These are phyloP conservation scores for Polypedilum pembai DNA, from an alignment of 1,140 invertebrate genomes.

Conservation along the genomic window DNA sequence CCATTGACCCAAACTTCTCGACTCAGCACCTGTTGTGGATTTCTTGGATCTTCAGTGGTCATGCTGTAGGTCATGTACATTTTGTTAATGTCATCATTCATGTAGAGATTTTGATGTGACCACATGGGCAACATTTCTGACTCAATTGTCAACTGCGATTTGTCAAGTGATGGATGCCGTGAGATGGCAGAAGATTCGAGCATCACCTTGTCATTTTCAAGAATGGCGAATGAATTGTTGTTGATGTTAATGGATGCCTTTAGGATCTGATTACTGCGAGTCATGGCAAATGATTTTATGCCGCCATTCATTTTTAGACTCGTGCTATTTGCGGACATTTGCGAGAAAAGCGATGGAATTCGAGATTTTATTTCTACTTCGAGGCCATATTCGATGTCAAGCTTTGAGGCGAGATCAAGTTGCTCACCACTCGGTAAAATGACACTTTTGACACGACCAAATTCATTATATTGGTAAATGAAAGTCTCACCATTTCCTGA, in stretches of 20 bases:
- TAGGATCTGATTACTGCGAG: constrained; percentile 56
- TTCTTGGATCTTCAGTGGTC: constrained; percentile 66
- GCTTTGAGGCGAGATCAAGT: constrained; percentile 64
- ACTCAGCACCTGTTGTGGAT: constrained; percentile 71
- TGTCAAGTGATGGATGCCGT: constrained; percentile 77
- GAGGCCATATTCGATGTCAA: constrained; percentile 67
- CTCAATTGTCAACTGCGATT: constrained; percentile 73
- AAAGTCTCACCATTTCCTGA: constrained; percentile 77
- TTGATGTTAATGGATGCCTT: constrained; percentile 68
- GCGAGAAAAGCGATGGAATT: constrained; percentile 40
- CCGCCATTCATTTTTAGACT: constrained; percentile 51
- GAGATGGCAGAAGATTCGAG: constrained; percentile 67
- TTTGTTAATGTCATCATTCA: constrained; percentile 66
- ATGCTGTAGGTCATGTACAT: constrained; percentile 74
- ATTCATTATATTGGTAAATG: constrained; percentile 80
- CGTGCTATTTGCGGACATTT: constrained; percentile 39
- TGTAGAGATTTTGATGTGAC: constrained; percentile 67
- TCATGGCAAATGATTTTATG: constrained; percentile 49
- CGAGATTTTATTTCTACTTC: constrained; percentile 58
- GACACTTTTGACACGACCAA: constrained; percentile 74
- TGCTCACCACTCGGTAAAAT: constrained; percentile 86
- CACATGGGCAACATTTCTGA: constrained; percentile 85
- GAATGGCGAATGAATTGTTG: constrained; percentile 62
- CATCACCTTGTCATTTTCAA: constrained; percentile 57
- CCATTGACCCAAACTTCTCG: constrained; percentile 79